Percentiles rank a stretch among this genome's conserved stretches.
These are phyloP conservation scores for Heteromyza rotundicornis DNA, from an alignment of 2,888 invertebrate genomes.

Conservation along the genomic window DNA sequence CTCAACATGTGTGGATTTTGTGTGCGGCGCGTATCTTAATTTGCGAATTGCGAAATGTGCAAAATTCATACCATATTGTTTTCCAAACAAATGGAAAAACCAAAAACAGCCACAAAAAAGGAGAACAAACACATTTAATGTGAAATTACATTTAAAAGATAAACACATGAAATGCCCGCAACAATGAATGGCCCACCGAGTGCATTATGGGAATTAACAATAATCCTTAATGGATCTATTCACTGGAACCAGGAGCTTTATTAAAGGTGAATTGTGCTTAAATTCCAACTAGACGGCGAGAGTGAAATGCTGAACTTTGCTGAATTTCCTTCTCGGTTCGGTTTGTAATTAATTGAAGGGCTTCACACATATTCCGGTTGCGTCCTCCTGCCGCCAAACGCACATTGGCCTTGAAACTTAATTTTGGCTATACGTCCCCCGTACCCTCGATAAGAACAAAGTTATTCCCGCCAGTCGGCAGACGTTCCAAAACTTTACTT, in stretches of 20 bases:
- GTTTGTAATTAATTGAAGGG: neutral
- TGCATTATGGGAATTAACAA: neutral
- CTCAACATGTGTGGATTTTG: neutral
- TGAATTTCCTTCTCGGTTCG: neutral
- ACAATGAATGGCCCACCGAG: neutral
- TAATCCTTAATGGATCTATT: neutral
- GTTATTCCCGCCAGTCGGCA: constrained; percentile 48
- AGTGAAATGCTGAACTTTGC: neutral
- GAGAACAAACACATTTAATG: constrained; percentile 1
- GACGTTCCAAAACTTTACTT: constrained; percentile 49
- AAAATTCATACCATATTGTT: neutral
- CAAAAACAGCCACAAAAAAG: neutral
- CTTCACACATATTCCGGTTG: neutral
- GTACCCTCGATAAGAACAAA: too few species aligned
- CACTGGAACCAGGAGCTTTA: too few species aligned
- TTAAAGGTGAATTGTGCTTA: too few species aligned
- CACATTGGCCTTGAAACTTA: constrained; percentile 20
- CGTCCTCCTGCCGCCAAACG: neutral
- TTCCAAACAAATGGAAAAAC: neutral
- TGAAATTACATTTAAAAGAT: neutral
- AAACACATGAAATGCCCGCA: neutral
- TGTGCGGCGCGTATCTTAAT: constrained; percentile 1
- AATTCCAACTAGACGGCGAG: too few species aligned
- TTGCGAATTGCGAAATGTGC: neutral
- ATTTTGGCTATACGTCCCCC: neutral